Conservation (phyloP, 2,113 vertebrate species). For the Cranoglanis bouderius region DNA sequence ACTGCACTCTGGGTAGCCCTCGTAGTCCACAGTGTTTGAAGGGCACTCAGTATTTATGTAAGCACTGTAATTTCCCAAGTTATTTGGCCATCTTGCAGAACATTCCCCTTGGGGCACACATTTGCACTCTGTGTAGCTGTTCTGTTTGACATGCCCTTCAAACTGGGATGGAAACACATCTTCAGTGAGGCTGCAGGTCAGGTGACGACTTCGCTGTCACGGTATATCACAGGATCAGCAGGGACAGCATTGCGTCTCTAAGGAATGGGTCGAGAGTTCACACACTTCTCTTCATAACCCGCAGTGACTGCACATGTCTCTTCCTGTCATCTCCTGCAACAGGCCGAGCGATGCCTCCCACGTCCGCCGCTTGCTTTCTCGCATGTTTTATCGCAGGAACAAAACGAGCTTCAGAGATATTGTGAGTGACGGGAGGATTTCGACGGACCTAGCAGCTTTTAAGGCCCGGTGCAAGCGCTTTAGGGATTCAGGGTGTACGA, state of each 20-base stretch:
- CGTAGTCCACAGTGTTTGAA: background rate
- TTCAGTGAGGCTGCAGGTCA: slow-evolving; percentile 16
- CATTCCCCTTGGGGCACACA: background rate
- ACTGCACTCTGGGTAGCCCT: background rate
- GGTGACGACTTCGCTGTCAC: slow-evolving; percentile 21
- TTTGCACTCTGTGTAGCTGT: background rate
- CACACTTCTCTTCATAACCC: background rate
- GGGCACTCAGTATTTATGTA: too few relatives aligned
- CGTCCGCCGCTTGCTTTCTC: background rate
- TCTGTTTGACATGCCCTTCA: background rate
- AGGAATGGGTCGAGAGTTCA: slow-evolving; percentile 9
- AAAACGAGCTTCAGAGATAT: background rate
- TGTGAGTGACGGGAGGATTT: background rate
- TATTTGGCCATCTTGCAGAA: too few relatives aligned
- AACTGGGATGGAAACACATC: background rate
- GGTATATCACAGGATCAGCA: background rate
- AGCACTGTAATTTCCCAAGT: too few relatives aligned
- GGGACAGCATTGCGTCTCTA: background rate
- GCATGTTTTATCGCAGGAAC: background rate
- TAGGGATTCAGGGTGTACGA: too few relatives aligned
- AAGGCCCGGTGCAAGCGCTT: background rate
- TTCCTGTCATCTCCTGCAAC: background rate
- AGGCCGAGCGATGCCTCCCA: background rate
- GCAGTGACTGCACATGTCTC: slow-evolving; percentile 29
- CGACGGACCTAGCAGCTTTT: background rate